Percentiles rank a stretch among this genome's conserved stretches.
Evolutionary conservation across 2,113 vertebrate genomes (phyloP).

Genomic region (Lampris incognitus): DNA sequence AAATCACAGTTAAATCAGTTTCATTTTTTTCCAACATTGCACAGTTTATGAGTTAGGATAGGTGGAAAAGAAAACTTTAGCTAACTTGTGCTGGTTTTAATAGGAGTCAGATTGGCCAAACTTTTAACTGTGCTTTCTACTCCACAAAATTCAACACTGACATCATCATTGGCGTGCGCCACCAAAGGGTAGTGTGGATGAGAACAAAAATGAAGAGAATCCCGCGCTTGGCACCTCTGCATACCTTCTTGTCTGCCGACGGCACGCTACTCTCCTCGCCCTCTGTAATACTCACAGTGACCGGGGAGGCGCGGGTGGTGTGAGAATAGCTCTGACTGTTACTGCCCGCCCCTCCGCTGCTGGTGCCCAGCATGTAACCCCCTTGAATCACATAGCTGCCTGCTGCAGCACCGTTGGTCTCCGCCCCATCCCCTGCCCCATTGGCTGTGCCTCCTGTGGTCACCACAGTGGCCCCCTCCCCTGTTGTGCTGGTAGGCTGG

Average conservation of each 20-base stretch:
- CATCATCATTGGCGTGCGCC: slow-evolving; percentile 59
- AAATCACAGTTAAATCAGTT: slow-evolving; percentile 76
- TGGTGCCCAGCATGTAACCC: slow-evolving; percentile 89
- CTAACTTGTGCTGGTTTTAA: neutral
- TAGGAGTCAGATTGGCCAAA: neutral
- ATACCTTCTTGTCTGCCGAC: slow-evolving; percentile 89
- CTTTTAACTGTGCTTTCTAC: slow-evolving; percentile 77
- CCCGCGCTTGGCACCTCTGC: slow-evolving; percentile 76
- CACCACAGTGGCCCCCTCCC: slow-evolving; percentile 70
- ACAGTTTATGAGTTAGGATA: no score
- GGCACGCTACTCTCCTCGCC: slow-evolving; percentile 86
- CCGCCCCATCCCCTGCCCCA: slow-evolving; percentile 78
- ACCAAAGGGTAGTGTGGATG: slow-evolving; percentile 59
- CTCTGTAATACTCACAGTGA: slow-evolving; percentile 91
- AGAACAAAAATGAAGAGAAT: slow-evolving; percentile 66
- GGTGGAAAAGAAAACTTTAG: neutral
- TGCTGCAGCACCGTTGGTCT: slow-evolving; percentile 72
- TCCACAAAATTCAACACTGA: slow-evolving; percentile 71
- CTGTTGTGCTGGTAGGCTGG: slow-evolving; percentile 72
- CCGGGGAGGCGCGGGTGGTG: slow-evolving; percentile 91
- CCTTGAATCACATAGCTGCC: slow-evolving; percentile 93
- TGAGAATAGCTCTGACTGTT: slow-evolving; percentile 91
- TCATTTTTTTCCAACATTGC: no score
- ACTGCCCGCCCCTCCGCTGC: slow-evolving; percentile 70
- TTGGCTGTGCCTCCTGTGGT: slow-evolving; percentile 72